These are phyloP conservation scores for Mobula birostris DNA, from an alignment of 2,113 vertebrate species.

Conservation along the genomic window DNA sequence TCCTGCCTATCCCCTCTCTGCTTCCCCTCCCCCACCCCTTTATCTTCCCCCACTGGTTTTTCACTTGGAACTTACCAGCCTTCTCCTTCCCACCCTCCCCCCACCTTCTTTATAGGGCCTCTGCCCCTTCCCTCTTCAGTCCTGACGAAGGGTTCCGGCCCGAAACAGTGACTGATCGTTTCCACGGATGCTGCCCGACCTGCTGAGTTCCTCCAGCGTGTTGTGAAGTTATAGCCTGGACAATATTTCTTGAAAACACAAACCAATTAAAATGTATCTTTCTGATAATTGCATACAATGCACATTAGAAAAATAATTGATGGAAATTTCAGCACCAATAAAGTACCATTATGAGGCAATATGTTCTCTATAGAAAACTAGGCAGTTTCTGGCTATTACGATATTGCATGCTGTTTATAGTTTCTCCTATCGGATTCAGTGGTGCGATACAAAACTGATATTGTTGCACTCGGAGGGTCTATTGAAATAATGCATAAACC, in stretches of 20 bases:
- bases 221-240: not conserved
- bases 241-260: not conserved
- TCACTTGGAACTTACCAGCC: too few species aligned
- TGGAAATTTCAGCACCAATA: not conserved
- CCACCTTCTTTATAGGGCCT: too few species aligned
- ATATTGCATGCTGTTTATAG: not conserved
- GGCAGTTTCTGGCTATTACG: not conserved
- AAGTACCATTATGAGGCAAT: not conserved
- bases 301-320: not conserved
- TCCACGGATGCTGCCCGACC: too few species aligned
- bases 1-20: too few species aligned
- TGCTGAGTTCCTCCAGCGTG: too few species aligned
- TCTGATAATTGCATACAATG: not conserved
- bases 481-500: not conserved
- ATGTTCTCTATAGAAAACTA: not conserved
- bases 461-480: not conserved
- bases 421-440: not conserved
- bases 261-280: not conserved
- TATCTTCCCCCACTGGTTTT: too few species aligned
- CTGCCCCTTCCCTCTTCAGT: too few species aligned
- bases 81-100: too few species aligned
- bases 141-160: too few species aligned
- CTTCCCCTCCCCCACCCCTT: too few species aligned
- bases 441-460: not conserved
- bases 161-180: too few species aligned